A percentile compares a stretch with the other conserved stretches of the same genome.
Conservation (phyloP, 1,140 invertebrate genomes). For the Drosophila repletoides region DNA sequence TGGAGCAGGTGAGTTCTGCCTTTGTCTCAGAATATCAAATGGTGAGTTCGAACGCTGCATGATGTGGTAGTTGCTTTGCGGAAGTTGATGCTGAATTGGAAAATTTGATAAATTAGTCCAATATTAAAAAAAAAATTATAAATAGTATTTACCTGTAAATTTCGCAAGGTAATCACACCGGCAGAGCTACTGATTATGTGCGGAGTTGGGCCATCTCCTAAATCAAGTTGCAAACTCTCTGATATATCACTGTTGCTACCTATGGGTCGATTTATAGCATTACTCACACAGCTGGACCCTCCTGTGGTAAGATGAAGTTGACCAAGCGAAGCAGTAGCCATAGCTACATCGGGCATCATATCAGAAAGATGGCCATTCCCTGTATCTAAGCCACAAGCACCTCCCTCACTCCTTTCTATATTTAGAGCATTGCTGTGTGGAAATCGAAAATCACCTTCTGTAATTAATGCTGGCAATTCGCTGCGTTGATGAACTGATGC, state of each 20-base stretch:
- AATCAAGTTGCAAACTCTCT: conserved; percentile 87
- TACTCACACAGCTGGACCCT: conserved; percentile 28
- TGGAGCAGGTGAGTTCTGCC: conserved; percentile 69
- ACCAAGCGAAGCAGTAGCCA: conserved; percentile 90
- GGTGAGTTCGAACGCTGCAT: conserved; percentile 77
- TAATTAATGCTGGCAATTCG: conserved; percentile 86
- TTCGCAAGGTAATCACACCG: conserved; percentile 61
- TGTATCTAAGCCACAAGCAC: conserved; percentile 60
- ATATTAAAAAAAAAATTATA: background rate
- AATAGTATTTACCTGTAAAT: conserved; percentile 58
- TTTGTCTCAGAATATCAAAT: conserved; percentile 71
- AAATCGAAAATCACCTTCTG: conserved; percentile 84
- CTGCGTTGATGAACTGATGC: conserved; percentile 80
- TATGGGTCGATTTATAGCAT: conserved; percentile 20
- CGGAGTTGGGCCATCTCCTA: conserved; percentile 88
- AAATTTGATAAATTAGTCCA: background rate
- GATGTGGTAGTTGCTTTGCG: conserved; percentile 72
- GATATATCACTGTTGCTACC: conserved; percentile 62
- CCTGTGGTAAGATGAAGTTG: conserved; percentile 84
- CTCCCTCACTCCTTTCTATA: conserved; percentile 50
- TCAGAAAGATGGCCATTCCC: conserved; percentile 88
- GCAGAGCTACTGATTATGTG: conserved; percentile 82
- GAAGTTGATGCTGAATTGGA: conserved; percentile 61
- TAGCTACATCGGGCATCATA: conserved; percentile 94
- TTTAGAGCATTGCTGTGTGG: conserved; percentile 66